Conservation (phyloP, 23 tunicate genomes). For the Diplosoma virens region DNA sequence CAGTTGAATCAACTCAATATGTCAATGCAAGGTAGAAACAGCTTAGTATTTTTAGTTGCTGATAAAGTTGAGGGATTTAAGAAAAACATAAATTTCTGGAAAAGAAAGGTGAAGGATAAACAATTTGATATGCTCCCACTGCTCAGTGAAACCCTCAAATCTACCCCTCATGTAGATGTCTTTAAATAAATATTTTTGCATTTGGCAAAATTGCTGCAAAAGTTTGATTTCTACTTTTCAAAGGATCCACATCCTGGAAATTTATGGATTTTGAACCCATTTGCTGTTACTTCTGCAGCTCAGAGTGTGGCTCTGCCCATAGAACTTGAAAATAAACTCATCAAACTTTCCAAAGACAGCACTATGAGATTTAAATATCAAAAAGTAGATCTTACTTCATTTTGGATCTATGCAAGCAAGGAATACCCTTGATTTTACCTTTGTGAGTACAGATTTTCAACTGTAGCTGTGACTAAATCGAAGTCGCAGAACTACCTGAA, state of each 20-base stretch:
- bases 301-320: slow-evolving; percentile 3
- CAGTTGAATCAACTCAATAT: no score
- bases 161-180: slow-evolving; percentile 45
- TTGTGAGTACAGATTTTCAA: slow-evolving; percentile 35
- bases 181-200: slow-evolving; percentile 27
- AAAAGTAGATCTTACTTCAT: slow-evolving; percentile 29
- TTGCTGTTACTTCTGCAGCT: slow-evolving; percentile 17
- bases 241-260: slow-evolving; percentile 41
- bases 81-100: slow-evolving; percentile 38
- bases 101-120: slow-evolving; percentile 46
- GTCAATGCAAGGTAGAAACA: no score
- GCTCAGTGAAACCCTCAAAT: slow-evolving; percentile 24
- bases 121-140: slow-evolving; percentile 20
- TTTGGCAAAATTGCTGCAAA: slow-evolving; percentile 34
- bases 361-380: slow-evolving; percentile 12
- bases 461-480: slow-evolving; percentile 37
- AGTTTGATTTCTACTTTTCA: slow-evolving; percentile 27
- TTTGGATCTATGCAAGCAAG: slow-evolving; percentile 35
- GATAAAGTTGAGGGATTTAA: slow-evolving; percentile 23
- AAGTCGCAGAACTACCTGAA: slow-evolving; percentile 24
- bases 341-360: slow-evolving; percentile 32
- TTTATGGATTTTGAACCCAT: slow-evolving; percentile 31
- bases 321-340: slow-evolving; percentile 15
- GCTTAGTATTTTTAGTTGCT: slow-evolving; percentile 32
- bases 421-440: slow-evolving; percentile 13